Evolutionary conservation across 2,113 vertebrate genomes (phyloP), one percentile per base, ranked within the genome.

Genomic region (Cheilinus undulatus): DNA sequence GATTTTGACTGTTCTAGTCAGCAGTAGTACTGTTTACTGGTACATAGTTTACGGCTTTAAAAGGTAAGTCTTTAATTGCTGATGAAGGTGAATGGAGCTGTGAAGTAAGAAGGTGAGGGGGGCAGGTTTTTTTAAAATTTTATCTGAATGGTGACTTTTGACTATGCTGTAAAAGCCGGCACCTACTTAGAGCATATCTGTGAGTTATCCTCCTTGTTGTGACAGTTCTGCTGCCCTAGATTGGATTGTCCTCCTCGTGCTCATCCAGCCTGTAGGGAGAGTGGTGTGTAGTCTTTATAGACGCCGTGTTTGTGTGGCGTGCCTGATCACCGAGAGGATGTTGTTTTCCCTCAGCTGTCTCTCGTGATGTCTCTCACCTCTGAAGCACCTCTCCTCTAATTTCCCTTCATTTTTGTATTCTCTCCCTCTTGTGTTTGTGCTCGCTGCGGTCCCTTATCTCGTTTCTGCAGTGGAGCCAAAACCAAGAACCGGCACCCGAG

Each of bases 311-410:
- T 28, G 45, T 51, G 61, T 49, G 64, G 50, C 23, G 65, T 46
- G 71, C 81, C 71, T 73, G 54, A 65, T 87, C 83, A 85, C 86
- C 86, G 82, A 75, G 74, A 86, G 80, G 80, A 85, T 86, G 88
- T 82, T 81, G 81, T 85, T 86, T 83, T 73, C 79, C 68, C 68
- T 51, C 19, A 76, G 71, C 66, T 61, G 73, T 87, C 76, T 89
- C 73, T 52, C 78, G 70, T 80, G 88, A 86, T 74, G 83, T 51
- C 63, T 40, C 52, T 72, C 3, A 46, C 69, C 62, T 73, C 75
- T 61, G 67, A 80, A 68, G 73, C 63, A 22, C 58, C 68, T 63
- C 60, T 76, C 45, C 66, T 89, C 56, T 82, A 80, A 83, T 83
- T 90, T 82, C 64, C 63, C 68, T 69, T 74, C 73, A 38, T 73